These are phyloP conservation scores for Drosophila elegans DNA, from an alignment of 1,140 invertebrate species.

Conservation along the genomic window DNA sequence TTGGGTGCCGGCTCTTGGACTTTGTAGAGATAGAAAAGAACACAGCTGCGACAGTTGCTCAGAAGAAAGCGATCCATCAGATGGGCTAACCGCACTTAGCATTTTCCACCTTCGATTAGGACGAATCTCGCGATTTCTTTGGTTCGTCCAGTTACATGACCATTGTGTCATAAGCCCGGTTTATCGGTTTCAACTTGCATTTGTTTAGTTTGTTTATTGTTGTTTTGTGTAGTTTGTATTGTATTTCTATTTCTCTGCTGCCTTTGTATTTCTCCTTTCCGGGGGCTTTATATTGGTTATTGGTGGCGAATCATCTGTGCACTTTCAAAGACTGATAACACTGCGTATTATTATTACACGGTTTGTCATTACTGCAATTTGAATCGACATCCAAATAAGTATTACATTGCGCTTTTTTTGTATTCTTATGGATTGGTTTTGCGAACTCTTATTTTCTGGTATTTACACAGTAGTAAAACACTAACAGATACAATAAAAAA, in stretches of 20 bases:
- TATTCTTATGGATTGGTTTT: not conserved
- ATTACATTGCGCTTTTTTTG: not conserved
- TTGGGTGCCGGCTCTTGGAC: not conserved
- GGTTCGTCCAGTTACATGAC: not conserved
- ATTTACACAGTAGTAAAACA: constrained; percentile 5
- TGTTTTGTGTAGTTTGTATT: not conserved
- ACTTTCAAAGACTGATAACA: not conserved
- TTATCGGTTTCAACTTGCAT: constrained; percentile 1
- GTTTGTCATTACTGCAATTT: constrained; percentile 14
- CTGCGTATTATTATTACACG: constrained; percentile 1
- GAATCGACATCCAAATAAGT: constrained; percentile 1
- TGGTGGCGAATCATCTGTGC: constrained; percentile 4
- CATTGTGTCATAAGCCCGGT: not conserved
- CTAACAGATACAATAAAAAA: not conserved
- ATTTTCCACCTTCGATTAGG: not conserved
- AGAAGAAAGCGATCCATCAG: not conserved
- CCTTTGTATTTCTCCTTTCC: not conserved
- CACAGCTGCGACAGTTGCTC: constrained; percentile 1
- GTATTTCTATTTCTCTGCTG: not conserved
- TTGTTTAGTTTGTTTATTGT: not conserved
- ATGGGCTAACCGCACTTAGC: not conserved
- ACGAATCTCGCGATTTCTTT: not conserved
- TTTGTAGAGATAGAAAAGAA: not conserved
- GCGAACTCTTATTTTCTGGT: not conserved
- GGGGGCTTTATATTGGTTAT: not conserved